Conservation (phyloP, 1,140 invertebrate species). For the Carcinoscorpius rotundicauda region DNA sequence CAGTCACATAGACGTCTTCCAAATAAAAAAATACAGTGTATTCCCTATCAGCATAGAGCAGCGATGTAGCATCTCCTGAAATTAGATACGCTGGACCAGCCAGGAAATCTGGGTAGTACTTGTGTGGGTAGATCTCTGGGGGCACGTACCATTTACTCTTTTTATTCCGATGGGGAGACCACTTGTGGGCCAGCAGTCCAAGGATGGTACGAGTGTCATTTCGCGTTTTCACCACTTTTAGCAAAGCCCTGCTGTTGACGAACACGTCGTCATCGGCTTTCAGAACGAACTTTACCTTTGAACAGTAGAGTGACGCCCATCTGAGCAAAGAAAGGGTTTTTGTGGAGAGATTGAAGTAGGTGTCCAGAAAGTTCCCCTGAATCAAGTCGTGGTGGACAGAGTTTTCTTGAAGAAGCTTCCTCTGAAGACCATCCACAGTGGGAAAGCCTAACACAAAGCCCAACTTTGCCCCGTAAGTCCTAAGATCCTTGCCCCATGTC, state of each 20-base stretch:
- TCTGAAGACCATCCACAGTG: constrained; percentile 9
- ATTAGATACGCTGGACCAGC: constrained; percentile 29
- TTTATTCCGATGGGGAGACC: constrained; percentile 67
- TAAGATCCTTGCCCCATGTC: constrained; percentile 52
- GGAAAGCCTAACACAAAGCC: constrained; percentile 20
- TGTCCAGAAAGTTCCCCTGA: constrained; percentile 28
- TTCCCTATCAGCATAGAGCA: constrained; percentile 53
- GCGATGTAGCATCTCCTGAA: constrained; percentile 44
- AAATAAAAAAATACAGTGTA: constrained; percentile 56
- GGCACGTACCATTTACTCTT: constrained; percentile 41
- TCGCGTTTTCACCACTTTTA: constrained; percentile 12
- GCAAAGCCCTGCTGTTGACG: constrained; percentile 46
- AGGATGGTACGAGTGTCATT: constrained; percentile 34
- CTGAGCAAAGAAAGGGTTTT: constrained; percentile 31
- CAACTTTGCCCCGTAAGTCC: constrained; percentile 20
- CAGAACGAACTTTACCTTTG: constrained; percentile 51
- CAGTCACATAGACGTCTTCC: constrained; percentile 78
- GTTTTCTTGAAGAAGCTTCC: constrained; percentile 18
- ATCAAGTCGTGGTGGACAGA: constrained; percentile 22
- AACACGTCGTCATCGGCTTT: constrained; percentile 79
- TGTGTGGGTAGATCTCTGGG: constrained; percentile 17
- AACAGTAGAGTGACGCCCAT: constrained; percentile 48
- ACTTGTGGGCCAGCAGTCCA: constrained; percentile 64
- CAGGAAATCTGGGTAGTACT: constrained; percentile 26
- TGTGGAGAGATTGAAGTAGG: constrained; percentile 31